Base-by-base conservation (phyloP, 1,140 invertebrate species). In the Carposina sasakii region DNA sequence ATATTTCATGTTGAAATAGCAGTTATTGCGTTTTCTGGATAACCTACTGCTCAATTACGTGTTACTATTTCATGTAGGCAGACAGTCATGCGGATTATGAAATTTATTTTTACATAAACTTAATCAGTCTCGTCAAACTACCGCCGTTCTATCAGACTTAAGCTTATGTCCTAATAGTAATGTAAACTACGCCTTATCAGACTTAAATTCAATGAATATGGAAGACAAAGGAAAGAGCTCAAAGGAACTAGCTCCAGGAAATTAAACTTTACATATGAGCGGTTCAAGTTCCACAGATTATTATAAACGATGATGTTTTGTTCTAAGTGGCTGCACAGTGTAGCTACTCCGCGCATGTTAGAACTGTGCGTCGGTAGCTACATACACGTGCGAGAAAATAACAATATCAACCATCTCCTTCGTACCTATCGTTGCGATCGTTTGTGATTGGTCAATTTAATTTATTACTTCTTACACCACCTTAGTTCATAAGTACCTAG, bases 191-290 rank as follows among this genome's bases (percentile, higher is more conserved):
- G 6, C 24, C 6, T 6, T 28, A 28, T 28, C 12, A 12, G 12
- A 6, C 24, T 48, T 44, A 43, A 54, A 51, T 44, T 34, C 46
- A 42, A 49, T 45, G 28, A 48, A 31, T 52, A 46, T 21, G 31
- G 56, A 56, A 48, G 54, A 57, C 51, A 54, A 48, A 57, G 45
- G 40, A 28, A 22, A 42, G 37, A 31, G 23, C 43, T 43, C 47
- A 57, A 52, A 48, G 48, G 44, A 51, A n/a, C 50, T 36, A 36
- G 31, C 41, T 13, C 26, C 58, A 57, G 58, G 58, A 61, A 57
- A 61, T 61, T 61, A 61, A 57, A 54, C 44, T 57, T 57, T 52
- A 52, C 54, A 61, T 57, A 28, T 42, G 58, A 57, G 42, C 23
- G 51, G 31, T 30, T 42, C 20, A 22, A 21, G 15, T 17, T 44